phyloP scores from a whole-genome alignment of 2,888 invertebrate species.

The Loripinus fragilis region DNA sequence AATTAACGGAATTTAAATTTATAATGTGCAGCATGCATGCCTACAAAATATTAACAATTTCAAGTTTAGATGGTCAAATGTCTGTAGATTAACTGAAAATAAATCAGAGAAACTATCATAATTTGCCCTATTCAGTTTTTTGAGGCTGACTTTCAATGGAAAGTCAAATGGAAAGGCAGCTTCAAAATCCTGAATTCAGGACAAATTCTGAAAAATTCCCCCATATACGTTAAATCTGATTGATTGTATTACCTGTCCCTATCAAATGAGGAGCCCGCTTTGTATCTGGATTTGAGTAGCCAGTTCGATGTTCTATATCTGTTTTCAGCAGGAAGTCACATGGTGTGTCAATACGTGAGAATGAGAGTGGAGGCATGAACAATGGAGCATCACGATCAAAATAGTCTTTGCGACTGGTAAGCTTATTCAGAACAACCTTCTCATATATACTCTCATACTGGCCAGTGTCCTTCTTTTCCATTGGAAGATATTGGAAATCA shows the following conservation, averaged over 20 bases:
- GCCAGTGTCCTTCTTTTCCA: conserved; percentile 83
- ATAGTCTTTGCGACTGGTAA: conserved; percentile 84
- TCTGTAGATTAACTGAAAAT: too few relatives aligned
- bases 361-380: conserved; percentile 90
- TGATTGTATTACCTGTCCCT: conserved; percentile 77
- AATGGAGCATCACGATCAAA: conserved; percentile 86
- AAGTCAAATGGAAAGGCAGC: too few relatives aligned
- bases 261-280: conserved; percentile 68
- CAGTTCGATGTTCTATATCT: conserved; percentile 66
- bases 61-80: too few relatives aligned
- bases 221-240: too few relatives aligned
- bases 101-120: too few relatives aligned
- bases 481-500: conserved; percentile 96
- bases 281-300: conserved; percentile 62
- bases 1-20: too few relatives aligned
- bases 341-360: conserved; percentile 90
- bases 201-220: too few relatives aligned
- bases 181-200: too few relatives aligned
- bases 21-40: too few relatives aligned
- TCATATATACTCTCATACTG: conserved; percentile 67
- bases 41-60: too few relatives aligned
- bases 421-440: conserved; percentile 64
- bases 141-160: too few relatives aligned
- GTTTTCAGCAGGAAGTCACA: conserved; percentile 78
- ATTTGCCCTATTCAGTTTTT: too few relatives aligned